Evolutionary conservation across 1,140 invertebrate genomes (phyloP).

Genomic region (Pachypeltis micranthus): DNA sequence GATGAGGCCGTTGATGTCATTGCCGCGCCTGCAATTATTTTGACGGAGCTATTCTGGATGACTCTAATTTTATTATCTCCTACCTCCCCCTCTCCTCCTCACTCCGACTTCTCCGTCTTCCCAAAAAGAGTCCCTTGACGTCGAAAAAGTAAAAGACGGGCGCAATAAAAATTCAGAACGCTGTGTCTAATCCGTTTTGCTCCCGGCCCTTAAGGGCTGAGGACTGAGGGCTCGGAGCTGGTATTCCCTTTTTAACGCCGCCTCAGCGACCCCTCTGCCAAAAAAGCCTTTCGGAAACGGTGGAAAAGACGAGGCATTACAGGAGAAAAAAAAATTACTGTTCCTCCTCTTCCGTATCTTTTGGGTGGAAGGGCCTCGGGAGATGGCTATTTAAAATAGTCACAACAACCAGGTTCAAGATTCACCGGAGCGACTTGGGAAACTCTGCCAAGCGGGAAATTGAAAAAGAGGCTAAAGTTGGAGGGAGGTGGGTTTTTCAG

Average conservation of each 20-base stretch:
- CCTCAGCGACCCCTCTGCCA: too few relatives aligned
- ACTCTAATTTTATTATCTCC: slow-evolving; percentile 13
- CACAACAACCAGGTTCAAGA: neutral
- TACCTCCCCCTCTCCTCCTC: neutral
- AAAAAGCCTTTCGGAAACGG: neutral
- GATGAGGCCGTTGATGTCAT: slow-evolving; percentile 10
- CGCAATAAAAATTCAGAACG: slow-evolving; percentile 15
- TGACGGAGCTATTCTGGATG: slow-evolving; percentile 3
- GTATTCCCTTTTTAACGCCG: slow-evolving; percentile 5
- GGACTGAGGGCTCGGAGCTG: too few relatives aligned
- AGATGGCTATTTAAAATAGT: slow-evolving; percentile 4
- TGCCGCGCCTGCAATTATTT: slow-evolving; percentile 9
- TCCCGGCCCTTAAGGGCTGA: slow-evolving; percentile 1
- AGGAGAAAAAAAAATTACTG: slow-evolving; percentile 6
- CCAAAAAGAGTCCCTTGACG: neutral
- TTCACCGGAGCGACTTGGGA: slow-evolving; percentile 4
- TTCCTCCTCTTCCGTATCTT: too few relatives aligned
- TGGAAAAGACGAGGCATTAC: neutral
- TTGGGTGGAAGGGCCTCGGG: neutral
- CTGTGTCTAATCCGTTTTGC: slow-evolving; percentile 13
- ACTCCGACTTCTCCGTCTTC: too few relatives aligned
- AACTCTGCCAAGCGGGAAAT: slow-evolving; percentile 2
- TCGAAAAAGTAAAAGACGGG: slow-evolving; percentile 9
- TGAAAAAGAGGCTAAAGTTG: neutral
- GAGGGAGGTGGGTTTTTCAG: too few relatives aligned